Evolutionary conservation across 1,140 invertebrate genomes (phyloP).

Genomic region (Philopotamus ludificatus): DNA sequence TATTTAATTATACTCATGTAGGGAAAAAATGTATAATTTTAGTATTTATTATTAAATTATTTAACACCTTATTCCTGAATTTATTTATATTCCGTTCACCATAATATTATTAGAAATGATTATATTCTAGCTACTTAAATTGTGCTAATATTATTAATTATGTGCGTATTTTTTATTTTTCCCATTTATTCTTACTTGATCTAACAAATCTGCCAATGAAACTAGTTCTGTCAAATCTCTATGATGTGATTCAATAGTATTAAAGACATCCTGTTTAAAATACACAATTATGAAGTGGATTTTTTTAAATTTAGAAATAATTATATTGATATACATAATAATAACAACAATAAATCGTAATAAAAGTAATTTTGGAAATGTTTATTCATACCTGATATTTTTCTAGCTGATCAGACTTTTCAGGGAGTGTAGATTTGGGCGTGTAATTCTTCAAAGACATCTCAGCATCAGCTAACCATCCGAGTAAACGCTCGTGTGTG

Average conservation of each 20-base stretch:
- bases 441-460: constrained; percentile 82
- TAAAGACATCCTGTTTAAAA: constrained; percentile 69
- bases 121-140: too few relatives aligned
- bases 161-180: constrained; percentile 11
- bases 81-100: too few relatives aligned
- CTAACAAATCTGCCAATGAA: constrained; percentile 73
- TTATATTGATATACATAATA: too few relatives aligned
- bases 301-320: too few relatives aligned
- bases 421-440: constrained; percentile 79
- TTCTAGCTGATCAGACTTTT: constrained; percentile 86
- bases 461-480: constrained; percentile 86
- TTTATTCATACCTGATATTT: constrained; percentile 83
- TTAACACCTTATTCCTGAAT: too few relatives aligned
- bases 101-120: too few relatives aligned
- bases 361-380: neutral
- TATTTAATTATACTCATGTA: too few relatives aligned
- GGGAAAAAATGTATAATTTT: too few relatives aligned
- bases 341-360: too few relatives aligned
- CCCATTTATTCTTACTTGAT: constrained; percentile 71
- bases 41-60: too few relatives aligned
- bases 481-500: constrained; percentile 76
- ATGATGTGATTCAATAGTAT: constrained; percentile 68
- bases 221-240: constrained; percentile 72
- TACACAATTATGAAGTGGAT: constrained; percentile 31
- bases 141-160: neutral